Conservation (phyloP, 92 coral and sea anemone species). For the Desmophyllum pertusum region DNA sequence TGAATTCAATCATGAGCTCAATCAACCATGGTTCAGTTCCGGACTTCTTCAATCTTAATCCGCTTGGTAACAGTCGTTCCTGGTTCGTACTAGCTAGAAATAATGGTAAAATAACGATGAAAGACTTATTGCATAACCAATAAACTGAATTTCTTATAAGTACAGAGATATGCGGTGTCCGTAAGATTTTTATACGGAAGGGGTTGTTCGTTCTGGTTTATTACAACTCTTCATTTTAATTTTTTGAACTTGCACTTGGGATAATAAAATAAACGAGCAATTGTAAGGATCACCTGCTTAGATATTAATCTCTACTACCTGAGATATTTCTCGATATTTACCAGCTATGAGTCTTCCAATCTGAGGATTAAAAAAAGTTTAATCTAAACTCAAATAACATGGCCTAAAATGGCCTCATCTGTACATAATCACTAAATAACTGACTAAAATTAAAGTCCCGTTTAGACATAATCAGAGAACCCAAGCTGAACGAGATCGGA, state of each 20-base stretch:
- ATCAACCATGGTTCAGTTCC: background rate
- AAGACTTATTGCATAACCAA: too few relatives aligned
- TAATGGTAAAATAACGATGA: too few relatives aligned
- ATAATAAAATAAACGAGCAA: background rate
- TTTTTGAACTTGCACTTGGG: background rate
- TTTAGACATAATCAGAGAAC: background rate
- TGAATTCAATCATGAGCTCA: background rate
- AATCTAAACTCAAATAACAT: background rate
- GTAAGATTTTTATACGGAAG: too few relatives aligned
- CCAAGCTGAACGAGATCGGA: background rate
- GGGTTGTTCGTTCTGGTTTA: background rate
- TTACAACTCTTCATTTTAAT: background rate
- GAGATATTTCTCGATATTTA: background rate
- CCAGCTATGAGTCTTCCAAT: background rate
- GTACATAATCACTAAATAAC: background rate
- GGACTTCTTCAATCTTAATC: background rate
- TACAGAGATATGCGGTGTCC: too few relatives aligned
- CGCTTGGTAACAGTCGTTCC: background rate
- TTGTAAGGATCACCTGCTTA: slow-evolving; percentile 8
- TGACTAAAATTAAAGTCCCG: background rate
- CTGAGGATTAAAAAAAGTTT: background rate
- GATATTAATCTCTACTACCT: too few relatives aligned
- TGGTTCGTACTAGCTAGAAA: background rate
- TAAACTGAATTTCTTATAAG: too few relatives aligned
- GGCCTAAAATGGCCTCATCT: background rate